Conservation (phyloP, 2,888 invertebrate species). For the Orchestes rusci region DNA sequence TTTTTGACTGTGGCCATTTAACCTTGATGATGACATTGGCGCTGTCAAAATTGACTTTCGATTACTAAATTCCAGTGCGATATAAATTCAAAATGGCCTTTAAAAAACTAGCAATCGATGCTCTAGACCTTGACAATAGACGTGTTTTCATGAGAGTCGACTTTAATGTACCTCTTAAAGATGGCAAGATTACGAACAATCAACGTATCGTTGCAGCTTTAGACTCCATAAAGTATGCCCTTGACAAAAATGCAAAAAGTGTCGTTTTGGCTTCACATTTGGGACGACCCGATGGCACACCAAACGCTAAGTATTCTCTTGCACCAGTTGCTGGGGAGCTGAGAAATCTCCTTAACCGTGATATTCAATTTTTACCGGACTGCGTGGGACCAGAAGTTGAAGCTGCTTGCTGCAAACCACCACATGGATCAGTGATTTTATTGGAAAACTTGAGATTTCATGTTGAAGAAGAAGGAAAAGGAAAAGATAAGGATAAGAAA, state of each 20-base stretch:
- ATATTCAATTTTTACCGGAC: conserved; percentile 73
- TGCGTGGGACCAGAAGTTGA: conserved; percentile 93
- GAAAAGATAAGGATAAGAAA: conserved; percentile 80
- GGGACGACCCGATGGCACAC: conserved; percentile 91
- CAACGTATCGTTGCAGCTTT: conserved; percentile 95
- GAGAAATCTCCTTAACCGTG: conserved; percentile 67
- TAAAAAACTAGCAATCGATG: conserved; percentile 88
- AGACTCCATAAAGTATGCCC: conserved; percentile 86
- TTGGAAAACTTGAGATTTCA: conserved; percentile 96
- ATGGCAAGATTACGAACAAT: conserved; percentile 93
- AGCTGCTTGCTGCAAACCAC: conserved; percentile 79
- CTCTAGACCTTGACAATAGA: conserved; percentile 77
- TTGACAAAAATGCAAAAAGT: conserved; percentile 89
- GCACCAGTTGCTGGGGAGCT: conserved; percentile 91
- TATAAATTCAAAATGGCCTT: conserved; percentile 80
- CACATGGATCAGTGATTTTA: conserved; percentile 80
- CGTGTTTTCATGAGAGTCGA: conserved; percentile 95
- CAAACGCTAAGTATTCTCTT: conserved; percentile 81
- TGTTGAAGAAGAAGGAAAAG: conserved; percentile 97
- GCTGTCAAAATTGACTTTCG: no score
- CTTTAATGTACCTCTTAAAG: conserved; percentile 97
- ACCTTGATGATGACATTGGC: no score
- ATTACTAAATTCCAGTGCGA: no score
- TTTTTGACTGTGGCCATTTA: no score
- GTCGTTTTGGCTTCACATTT: conserved; percentile 97